Conservation (phyloP, 2,113 vertebrate genomes). For the Cricetomys ansorgei region DNA sequence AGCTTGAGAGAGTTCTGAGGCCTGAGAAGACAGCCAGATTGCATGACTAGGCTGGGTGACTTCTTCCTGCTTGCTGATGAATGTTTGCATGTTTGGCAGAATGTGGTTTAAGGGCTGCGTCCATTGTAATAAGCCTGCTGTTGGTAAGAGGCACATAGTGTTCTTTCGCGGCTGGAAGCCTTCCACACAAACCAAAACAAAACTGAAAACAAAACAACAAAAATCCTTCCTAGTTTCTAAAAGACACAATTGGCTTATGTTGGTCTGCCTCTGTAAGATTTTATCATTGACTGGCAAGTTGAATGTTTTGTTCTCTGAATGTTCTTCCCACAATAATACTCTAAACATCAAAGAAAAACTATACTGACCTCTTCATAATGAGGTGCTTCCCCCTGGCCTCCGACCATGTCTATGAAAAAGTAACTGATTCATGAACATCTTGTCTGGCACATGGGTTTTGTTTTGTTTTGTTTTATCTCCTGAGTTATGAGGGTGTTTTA, state of each 20-base stretch:
- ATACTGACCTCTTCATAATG: neutral
- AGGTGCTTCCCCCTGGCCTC: neutral
- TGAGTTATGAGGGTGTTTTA: neutral
- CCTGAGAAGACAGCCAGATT: neutral
- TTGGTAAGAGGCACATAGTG: neutral
- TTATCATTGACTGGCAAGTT: slow-evolving; percentile 9
- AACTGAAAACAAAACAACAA: neutral
- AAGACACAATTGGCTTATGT: neutral
- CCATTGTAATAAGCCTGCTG: neutral
- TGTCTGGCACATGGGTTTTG: neutral
- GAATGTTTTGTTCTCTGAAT: neutral
- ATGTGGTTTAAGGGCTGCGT: slow-evolving; percentile 22
- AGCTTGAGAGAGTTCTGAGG: neutral
- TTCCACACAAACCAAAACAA: neutral
- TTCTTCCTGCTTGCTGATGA: slow-evolving; percentile 53
- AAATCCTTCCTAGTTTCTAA: neutral
- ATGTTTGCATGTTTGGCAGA: slow-evolving; percentile 35
- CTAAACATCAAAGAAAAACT: slow-evolving; percentile 1
- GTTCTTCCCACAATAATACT: neutral
- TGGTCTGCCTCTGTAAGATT: neutral
- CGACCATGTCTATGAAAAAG: slow-evolving; percentile 1
- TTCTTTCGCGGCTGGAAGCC: neutral
- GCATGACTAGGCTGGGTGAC: neutral
- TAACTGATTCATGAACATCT: neutral
- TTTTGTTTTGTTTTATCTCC: neutral